Conservation (phyloP, 2,113 vertebrate species). For the Garra rufa region DNA sequence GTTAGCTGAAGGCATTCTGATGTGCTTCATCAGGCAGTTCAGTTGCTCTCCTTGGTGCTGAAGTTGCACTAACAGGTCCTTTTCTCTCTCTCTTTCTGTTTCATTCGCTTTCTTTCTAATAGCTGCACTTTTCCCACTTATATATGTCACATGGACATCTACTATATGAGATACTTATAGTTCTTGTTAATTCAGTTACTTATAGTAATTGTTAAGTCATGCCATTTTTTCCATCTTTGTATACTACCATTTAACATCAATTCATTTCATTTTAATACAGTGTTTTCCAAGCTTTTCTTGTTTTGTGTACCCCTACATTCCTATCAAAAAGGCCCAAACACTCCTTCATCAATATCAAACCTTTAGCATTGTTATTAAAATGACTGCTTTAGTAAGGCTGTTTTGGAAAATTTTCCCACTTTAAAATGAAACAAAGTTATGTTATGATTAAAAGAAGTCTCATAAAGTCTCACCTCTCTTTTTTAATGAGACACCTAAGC, state of each 20-base stretch:
- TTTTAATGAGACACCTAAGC: neutral
- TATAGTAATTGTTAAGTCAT: too few relatives aligned
- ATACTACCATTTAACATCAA: neutral
- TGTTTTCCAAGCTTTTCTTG: neutral
- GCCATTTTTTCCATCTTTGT: neutral
- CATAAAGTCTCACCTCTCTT: neutral
- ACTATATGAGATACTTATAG: neutral
- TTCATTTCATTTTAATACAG: neutral
- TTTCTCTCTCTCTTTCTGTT: neutral
- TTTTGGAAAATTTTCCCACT: too few relatives aligned
- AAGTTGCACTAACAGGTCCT: slow-evolving; percentile 46
- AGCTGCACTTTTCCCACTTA: slow-evolving; percentile 13
- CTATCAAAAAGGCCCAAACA: neutral
- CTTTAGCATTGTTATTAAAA: neutral
- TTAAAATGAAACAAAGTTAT: neutral
- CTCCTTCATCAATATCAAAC: neutral
- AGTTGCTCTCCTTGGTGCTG: slow-evolving; percentile 58
- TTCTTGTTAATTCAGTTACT: too few relatives aligned
- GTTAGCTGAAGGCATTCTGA: slow-evolving; percentile 17
- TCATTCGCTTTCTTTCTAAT: neutral
- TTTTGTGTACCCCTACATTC: neutral
- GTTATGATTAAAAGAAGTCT: neutral
- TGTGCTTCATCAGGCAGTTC: slow-evolving; percentile 42
- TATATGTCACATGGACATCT: neutral
- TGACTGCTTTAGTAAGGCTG: too few relatives aligned